phyloP scores from a whole-genome alignment of 2,888 invertebrate genomes.

The Philhelius pedissequus region DNA sequence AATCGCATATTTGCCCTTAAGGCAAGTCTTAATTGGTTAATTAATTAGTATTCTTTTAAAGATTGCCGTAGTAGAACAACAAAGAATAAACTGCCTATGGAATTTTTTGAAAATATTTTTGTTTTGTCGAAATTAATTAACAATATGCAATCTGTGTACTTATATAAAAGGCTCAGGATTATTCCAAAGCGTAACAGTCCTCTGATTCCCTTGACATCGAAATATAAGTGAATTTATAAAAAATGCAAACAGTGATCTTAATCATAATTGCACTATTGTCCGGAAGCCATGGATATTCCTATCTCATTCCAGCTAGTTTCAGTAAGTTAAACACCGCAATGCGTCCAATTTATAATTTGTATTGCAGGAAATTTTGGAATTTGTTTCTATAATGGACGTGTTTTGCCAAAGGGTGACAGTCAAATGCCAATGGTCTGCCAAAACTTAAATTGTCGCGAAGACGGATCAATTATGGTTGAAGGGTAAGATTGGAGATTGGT shows the following conservation, averaged over 20 bases:
- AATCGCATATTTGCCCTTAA: too few species aligned
- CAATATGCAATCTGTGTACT: background rate
- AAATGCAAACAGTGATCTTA: slow-evolving; percentile 21
- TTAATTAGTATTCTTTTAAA: background rate
- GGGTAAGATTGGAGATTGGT: slow-evolving; percentile 68
- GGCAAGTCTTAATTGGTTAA: too few species aligned
- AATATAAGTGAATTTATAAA: background rate
- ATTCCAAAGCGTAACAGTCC: background rate
- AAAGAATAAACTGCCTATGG: background rate
- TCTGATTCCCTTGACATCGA: background rate
- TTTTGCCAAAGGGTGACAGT: slow-evolving; percentile 69
- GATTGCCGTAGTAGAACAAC: background rate
- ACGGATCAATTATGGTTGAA: slow-evolving; percentile 71
- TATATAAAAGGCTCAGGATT: background rate
- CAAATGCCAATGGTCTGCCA: slow-evolving; percentile 69
- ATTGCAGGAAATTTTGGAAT: slow-evolving; percentile 67
- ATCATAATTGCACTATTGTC: background rate
- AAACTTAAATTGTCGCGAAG: slow-evolving; percentile 70
- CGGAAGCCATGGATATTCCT: slow-evolving; percentile 40
- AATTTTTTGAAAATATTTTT: background rate
- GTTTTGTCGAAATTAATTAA: background rate
- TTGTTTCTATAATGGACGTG: slow-evolving; percentile 70
- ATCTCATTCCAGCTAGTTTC: slow-evolving; percentile 19
- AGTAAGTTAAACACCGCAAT: slow-evolving; percentile 13
- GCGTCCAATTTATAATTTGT: background rate